Percentiles rank a stretch among this genome's conserved stretches.
These are phyloP conservation scores for Crypturellus undulatus DNA, from an alignment of 2,113 vertebrate genomes.

Conservation along the genomic window DNA sequence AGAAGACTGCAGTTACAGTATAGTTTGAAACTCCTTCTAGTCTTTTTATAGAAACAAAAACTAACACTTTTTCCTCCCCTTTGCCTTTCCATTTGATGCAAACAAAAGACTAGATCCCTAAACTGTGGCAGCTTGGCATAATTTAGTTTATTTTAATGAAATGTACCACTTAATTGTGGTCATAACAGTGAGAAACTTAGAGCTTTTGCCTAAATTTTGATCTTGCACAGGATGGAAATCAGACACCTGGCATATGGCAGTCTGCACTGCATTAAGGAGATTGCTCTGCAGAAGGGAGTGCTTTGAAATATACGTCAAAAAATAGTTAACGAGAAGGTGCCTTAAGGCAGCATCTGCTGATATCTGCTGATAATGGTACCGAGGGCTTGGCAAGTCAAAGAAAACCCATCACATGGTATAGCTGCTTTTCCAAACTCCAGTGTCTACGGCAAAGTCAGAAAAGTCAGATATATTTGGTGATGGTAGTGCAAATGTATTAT, in stretches of 20 bases:
- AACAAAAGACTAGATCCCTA: background rate
- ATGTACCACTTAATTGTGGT: background rate
- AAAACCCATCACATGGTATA: background rate
- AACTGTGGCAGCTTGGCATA: background rate
- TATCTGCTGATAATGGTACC: no score
- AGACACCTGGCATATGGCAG: background rate
- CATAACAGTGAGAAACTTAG: background rate
- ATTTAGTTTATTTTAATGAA: background rate
- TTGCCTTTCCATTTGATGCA: background rate
- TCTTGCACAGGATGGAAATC: background rate
- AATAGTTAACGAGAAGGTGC: background rate
- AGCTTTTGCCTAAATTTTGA: background rate
- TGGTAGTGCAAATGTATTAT: accelerated
- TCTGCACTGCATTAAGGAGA: background rate
- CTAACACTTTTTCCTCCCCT: background rate
- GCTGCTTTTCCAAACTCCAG: background rate
- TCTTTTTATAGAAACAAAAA: background rate
- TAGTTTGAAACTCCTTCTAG: background rate
- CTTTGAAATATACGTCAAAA: background rate
- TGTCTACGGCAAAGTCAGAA: background rate
- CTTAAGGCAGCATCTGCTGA: background rate
- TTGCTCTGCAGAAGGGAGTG: background rate
- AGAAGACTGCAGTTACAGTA: background rate
- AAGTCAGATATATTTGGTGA: background rate
- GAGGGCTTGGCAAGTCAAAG: background rate